phyloP scores from a whole-genome alignment of 2,797 vertebrate species.

The Pipistrellus kuhlii region DNA sequence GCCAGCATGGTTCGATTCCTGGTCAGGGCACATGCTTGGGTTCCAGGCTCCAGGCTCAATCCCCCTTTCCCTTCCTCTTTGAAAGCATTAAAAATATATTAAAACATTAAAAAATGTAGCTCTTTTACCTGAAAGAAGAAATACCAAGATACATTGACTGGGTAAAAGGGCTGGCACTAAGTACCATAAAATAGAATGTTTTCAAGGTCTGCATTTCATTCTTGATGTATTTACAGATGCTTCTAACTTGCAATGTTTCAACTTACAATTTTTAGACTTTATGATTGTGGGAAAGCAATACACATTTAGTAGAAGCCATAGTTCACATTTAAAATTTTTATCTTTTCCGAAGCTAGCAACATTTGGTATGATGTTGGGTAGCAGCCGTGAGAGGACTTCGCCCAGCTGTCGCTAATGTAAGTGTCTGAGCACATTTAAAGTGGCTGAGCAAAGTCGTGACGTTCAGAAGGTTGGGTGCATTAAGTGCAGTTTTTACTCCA shows the following conservation, averaged over 20 bases:
- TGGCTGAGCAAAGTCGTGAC: background rate
- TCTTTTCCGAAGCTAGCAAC: too few relatives aligned
- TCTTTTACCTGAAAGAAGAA: conserved; percentile 27
- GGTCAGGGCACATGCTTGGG: too few relatives aligned
- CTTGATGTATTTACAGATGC: background rate
- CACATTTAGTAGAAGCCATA: background rate
- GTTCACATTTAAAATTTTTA: background rate
- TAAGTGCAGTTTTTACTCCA: background rate
- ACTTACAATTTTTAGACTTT: background rate
- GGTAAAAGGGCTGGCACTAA: background rate
- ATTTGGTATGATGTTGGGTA: background rate
- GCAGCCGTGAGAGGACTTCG: background rate
- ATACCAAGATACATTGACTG: background rate
- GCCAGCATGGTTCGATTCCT: too few relatives aligned
- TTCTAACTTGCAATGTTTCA: background rate
- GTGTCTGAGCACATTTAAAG: background rate
- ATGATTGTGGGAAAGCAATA: background rate
- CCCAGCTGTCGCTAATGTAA: background rate
- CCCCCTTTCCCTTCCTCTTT: background rate
- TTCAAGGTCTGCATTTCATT: background rate
- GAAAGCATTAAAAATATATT: background rate
- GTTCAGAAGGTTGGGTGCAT: background rate
- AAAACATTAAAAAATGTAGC: background rate
- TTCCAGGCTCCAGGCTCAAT: background rate
- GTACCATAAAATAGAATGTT: background rate